Percentiles rank a stretch among this genome's conserved stretches.
These are phyloP conservation scores for Dinocampus coccinellae DNA, from an alignment of 2,888 invertebrate species.

Conservation along the genomic window DNA sequence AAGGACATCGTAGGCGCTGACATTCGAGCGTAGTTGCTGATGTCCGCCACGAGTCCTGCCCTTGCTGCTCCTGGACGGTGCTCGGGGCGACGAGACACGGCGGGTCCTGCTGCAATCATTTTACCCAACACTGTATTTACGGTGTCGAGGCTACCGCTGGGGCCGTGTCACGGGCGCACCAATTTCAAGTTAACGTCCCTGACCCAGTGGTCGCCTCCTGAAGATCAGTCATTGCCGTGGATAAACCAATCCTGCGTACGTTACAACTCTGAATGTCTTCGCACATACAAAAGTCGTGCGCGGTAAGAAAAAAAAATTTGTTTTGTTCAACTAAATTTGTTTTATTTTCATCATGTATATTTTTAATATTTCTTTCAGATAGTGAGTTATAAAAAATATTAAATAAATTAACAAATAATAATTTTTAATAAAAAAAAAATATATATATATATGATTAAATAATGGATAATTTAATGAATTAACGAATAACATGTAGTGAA, in stretches of 20 bases:
- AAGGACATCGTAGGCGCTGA: slow-evolving; percentile 50
- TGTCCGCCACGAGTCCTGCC: slow-evolving; percentile 62
- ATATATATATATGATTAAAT: background rate
- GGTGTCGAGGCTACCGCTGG: slow-evolving; percentile 39
- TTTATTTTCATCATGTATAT: no score
- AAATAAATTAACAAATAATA: background rate
- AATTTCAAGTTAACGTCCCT: slow-evolving; percentile 36
- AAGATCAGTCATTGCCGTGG: slow-evolving; percentile 52
- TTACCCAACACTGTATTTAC: slow-evolving; percentile 38
- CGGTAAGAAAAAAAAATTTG: slow-evolving; percentile 53
- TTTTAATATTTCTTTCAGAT: background rate
- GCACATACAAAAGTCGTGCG: slow-evolving; percentile 67
- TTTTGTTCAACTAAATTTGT: background rate
- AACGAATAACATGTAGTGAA: background rate
- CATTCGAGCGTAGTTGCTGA: slow-evolving; percentile 58
- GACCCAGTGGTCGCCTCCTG: slow-evolving; percentile 39
- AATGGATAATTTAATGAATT: background rate
- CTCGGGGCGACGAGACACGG: slow-evolving; percentile 50
- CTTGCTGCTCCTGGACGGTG: slow-evolving; percentile 53
- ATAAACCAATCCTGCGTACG: slow-evolving; percentile 58
- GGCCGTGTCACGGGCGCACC: slow-evolving; percentile 41
- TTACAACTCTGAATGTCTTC: slow-evolving; percentile 67
- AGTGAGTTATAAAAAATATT: background rate
- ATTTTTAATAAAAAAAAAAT: background rate
- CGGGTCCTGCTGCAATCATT: slow-evolving; percentile 37